Conservation (phyloP, 2,797 vertebrate genomes). For the Phoebastria nigripes region DNA sequence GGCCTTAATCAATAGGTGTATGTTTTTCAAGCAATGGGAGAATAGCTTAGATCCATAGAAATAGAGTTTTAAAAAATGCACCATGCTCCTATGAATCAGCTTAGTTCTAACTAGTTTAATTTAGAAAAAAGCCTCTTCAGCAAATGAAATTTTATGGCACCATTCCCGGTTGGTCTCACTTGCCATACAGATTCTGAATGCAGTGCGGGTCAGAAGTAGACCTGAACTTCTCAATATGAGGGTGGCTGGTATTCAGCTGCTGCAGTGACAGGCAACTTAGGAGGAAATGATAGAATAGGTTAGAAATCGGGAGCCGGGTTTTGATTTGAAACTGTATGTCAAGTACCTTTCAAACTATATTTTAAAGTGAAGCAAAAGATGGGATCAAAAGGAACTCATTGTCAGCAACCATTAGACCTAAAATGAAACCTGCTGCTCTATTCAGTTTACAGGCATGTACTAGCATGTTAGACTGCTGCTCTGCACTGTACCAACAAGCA, state of each 20-base stretch:
- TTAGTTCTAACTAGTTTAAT: slow-evolving; percentile 33
- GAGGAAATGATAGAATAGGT: not conserved
- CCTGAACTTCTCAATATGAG: not conserved
- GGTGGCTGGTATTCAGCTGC: not conserved
- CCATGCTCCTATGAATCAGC: not conserved
- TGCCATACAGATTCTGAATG: not conserved
- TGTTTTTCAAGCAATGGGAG: not conserved
- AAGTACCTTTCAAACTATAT: slow-evolving; percentile 7
- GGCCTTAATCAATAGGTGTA: not conserved
- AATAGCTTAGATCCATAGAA: not conserved
- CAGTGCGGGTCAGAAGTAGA: not conserved
- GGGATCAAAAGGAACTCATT: slow-evolving; percentile 12
- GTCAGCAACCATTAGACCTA: slow-evolving; percentile 19
- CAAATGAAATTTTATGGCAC: slow-evolving; percentile 31
- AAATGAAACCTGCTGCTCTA: not conserved
- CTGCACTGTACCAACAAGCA: not conserved
- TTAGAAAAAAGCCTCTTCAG: slow-evolving; percentile 48
- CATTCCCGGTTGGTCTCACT: not conserved
- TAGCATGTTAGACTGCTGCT: not conserved
- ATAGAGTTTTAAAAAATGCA: not conserved
- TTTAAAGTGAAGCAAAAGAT: slow-evolving; percentile 22
- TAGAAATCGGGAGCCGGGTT: not conserved
- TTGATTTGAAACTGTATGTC: slow-evolving; percentile 8
- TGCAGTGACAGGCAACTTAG: not conserved
- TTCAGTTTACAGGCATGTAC: not conserved